Evolutionary conservation across 1,140 invertebrate species (phyloP).

Genomic region (Elysia chlorotica): DNA sequence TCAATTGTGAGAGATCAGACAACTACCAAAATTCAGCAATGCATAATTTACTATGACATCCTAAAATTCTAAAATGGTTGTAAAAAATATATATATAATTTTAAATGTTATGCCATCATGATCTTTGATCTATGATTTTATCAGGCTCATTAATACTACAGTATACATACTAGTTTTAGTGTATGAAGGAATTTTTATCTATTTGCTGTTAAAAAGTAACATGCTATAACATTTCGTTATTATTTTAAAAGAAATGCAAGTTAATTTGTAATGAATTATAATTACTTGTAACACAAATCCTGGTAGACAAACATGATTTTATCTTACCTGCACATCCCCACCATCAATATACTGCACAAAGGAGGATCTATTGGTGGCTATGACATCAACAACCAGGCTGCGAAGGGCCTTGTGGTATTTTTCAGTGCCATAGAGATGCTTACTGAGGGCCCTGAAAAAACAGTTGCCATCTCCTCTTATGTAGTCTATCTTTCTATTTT

Average conservation of each 20-base stretch:
- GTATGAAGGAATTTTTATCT: too few relatives aligned
- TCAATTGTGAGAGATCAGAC: too few relatives aligned
- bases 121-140: too few relatives aligned
- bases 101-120: too few relatives aligned
- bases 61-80: too few relatives aligned
- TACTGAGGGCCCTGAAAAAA: constrained; percentile 54
- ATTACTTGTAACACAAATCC: neutral
- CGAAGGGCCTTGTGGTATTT: constrained; percentile 44
- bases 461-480: constrained; percentile 58
- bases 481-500: constrained; percentile 43
- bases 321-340: constrained; percentile 22
- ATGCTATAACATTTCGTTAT: neutral
- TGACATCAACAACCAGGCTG: constrained; percentile 44
- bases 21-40: too few relatives aligned
- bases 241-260: neutral
- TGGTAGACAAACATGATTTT: neutral
- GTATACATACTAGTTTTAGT: too few relatives aligned
- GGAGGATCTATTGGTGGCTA: constrained; percentile 37
- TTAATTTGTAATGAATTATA: neutral
- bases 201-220: too few relatives aligned
- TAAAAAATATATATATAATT: too few relatives aligned
- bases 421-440: constrained; percentile 48
- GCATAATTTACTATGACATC: too few relatives aligned
- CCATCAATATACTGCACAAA: constrained; percentile 50
- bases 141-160: too few relatives aligned